These are phyloP conservation scores for Parnassius glacialis DNA, from an alignment of 2,888 invertebrate species.

Conservation along the genomic window DNA sequence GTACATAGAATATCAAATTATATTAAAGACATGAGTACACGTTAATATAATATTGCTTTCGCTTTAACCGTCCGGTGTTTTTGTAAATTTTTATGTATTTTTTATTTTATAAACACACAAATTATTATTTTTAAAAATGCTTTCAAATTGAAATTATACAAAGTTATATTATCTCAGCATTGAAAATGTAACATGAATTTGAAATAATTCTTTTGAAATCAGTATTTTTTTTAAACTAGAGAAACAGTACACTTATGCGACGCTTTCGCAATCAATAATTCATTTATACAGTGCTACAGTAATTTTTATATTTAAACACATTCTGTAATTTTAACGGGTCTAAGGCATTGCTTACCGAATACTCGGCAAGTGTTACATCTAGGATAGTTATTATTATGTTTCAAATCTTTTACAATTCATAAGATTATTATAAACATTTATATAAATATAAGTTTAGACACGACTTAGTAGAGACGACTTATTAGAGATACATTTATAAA, in stretches of 20 bases:
- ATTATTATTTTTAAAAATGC: too few relatives aligned
- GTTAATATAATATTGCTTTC: slow-evolving; percentile 14
- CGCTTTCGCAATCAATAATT: slow-evolving; percentile 1
- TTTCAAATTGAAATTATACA: too few relatives aligned
- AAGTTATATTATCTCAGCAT: too few relatives aligned
- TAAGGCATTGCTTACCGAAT: slow-evolving; percentile 58
- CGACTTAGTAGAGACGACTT: slow-evolving; percentile 42
- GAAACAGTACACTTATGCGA: neutral
- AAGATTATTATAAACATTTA: slow-evolving; percentile 57
- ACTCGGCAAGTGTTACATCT: slow-evolving; percentile 44
- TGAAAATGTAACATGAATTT: too few relatives aligned
- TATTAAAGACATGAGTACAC: neutral
- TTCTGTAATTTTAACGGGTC: slow-evolving; percentile 32
- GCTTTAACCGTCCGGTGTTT: neutral
- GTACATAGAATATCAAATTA: slow-evolving; percentile 29
- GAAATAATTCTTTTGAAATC: too few relatives aligned
- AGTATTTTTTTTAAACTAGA: too few relatives aligned
- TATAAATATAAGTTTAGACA: slow-evolving; percentile 48
- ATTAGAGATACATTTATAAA: slow-evolving; percentile 67
- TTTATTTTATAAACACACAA: too few relatives aligned
- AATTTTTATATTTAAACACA: neutral
- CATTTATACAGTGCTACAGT: neutral
- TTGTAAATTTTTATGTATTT: too few relatives aligned
- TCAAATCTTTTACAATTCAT: slow-evolving; percentile 43
- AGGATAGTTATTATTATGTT: slow-evolving; percentile 37